Percentiles rank a stretch among this genome's conserved stretches.
Conservation (phyloP, 2,888 invertebrate genomes). For the Volucella zonaria region DNA sequence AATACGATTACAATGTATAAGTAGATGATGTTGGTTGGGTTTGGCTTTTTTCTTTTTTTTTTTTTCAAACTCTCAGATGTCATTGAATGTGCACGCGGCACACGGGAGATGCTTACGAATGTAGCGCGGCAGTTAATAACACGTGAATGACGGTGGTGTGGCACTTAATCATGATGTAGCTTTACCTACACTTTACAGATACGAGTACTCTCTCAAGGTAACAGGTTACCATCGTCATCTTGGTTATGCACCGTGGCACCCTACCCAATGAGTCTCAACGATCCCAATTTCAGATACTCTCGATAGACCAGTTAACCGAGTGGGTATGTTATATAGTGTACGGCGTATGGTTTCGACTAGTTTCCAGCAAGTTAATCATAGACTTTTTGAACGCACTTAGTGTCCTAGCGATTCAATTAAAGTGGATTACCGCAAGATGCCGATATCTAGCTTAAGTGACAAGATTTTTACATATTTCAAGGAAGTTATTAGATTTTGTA, state of each 20-base stretch:
- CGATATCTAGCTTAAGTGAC: conserved; percentile 41
- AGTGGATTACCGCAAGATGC: conserved; percentile 60
- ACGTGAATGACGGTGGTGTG: conserved; percentile 46
- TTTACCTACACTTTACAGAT: conserved; percentile 53
- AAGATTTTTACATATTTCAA: conserved; percentile 67
- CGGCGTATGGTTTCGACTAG: not conserved
- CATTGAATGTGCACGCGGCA: conserved; percentile 30
- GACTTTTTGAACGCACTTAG: conserved; percentile 57
- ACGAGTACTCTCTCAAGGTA: conserved; percentile 8
- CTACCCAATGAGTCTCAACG: conserved; percentile 41
- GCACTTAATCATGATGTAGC: conserved; percentile 64
- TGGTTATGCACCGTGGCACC: not conserved
- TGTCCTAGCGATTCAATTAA: conserved; percentile 68
- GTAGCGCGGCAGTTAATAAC: conserved; percentile 57
- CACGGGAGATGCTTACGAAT: conserved; percentile 46
- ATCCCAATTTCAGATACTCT: conserved; percentile 61
- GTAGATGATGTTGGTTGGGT: conserved; percentile 1
- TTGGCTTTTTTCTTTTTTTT: not conserved
- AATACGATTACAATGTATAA: conserved; percentile 3
- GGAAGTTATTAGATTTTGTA: conserved; percentile 69
- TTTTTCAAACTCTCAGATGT: conserved; percentile 2
- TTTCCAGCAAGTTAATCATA: conserved; percentile 49
- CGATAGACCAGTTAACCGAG: not conserved
- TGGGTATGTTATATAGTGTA: too few species aligned
- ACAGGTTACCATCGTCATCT: conserved; percentile 43